phyloP scores from a whole-genome alignment of 92 coral and sea anemone species.

The Umimayanthus kanabou region DNA sequence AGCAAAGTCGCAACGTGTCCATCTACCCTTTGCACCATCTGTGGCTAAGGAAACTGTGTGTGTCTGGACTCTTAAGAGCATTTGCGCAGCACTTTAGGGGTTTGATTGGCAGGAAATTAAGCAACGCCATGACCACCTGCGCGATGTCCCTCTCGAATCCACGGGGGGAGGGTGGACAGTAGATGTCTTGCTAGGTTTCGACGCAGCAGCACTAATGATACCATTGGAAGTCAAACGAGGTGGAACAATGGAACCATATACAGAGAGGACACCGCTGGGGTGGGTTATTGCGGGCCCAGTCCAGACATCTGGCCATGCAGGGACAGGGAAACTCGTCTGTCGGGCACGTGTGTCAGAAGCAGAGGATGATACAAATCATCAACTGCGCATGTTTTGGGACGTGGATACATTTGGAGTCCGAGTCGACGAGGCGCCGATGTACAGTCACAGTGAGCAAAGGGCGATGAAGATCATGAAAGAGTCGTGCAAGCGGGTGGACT shows the following conservation, averaged over 20 bases:
- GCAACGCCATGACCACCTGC: not conserved
- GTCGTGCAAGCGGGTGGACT: too few relatives aligned
- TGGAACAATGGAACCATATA: slow-evolving; percentile 48
- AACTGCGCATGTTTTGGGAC: too few relatives aligned
- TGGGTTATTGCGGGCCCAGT: too few relatives aligned
- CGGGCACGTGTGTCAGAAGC: slow-evolving; percentile 47
- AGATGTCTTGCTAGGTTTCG: slow-evolving; percentile 3
- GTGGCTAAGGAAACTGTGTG: too few relatives aligned
- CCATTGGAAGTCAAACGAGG: slow-evolving; percentile 20
- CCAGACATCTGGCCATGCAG: not conserved
- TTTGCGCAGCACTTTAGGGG: too few relatives aligned
- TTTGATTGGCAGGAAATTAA: not conserved
- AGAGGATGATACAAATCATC: too few relatives aligned
- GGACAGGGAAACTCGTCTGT: slow-evolving; percentile 37
- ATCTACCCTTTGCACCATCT: too few relatives aligned
- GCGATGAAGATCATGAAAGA: too few relatives aligned
- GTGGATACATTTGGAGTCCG: slow-evolving; percentile 55
- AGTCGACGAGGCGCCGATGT: slow-evolving; percentile 32
- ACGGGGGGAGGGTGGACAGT: slow-evolving; percentile 16
- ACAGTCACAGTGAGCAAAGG: too few relatives aligned
- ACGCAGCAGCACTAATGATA: slow-evolving; percentile 5
- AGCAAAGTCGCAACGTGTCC: too few relatives aligned
- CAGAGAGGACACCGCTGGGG: slow-evolving; percentile 61
- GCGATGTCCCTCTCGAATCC: slow-evolving; percentile 6
- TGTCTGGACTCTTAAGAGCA: too few relatives aligned